These are phyloP conservation scores for Agrenia bidenticulata DNA, from an alignment of 2,888 invertebrate species.

Conservation along the genomic window DNA sequence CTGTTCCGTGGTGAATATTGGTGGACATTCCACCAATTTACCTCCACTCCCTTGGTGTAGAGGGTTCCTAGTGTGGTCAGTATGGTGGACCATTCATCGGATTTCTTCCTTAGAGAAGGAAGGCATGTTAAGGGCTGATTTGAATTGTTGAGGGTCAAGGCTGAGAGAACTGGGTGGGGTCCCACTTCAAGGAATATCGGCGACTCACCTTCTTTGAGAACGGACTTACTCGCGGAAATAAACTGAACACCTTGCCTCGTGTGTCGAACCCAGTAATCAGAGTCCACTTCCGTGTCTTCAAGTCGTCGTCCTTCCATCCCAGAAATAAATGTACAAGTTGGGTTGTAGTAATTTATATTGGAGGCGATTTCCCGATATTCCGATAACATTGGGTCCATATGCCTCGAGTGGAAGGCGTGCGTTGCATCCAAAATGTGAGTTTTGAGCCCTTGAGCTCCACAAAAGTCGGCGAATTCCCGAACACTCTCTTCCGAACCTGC, in stretches of 20 bases:
- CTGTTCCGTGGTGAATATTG: background rate
- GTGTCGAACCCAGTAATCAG: constrained; percentile 32
- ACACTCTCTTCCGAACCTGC: constrained; percentile 14
- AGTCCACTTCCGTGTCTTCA: background rate
- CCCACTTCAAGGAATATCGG: constrained; percentile 43
- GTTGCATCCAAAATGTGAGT: constrained; percentile 23
- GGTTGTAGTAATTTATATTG: background rate
- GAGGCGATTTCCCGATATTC: constrained; percentile 24
- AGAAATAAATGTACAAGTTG: constrained; percentile 19
- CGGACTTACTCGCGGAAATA: constrained; percentile 20
- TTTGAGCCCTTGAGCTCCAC: constrained; percentile 21
- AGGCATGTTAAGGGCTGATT: constrained; percentile 17
- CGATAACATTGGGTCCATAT: constrained; percentile 33
- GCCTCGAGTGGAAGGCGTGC: constrained; percentile 38
- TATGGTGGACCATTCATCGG: constrained; percentile 26
- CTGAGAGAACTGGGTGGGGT: constrained; percentile 38
- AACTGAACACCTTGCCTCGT: constrained; percentile 29
- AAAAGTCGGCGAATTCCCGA: constrained; percentile 6
- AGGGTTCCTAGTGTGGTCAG: constrained; percentile 26
- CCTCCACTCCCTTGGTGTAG: constrained; percentile 17
- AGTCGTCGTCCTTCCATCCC: constrained; percentile 16
- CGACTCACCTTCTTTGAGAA: background rate
- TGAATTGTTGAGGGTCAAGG: constrained; percentile 17
- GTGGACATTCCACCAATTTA: constrained; percentile 33
- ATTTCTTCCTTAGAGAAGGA: constrained; percentile 27